A percentile compares a stretch with the other conserved stretches of the same genome.
phyloP scores from a whole-genome alignment of 2,113 vertebrate genomes.

The Falcunculus frontatus region DNA sequence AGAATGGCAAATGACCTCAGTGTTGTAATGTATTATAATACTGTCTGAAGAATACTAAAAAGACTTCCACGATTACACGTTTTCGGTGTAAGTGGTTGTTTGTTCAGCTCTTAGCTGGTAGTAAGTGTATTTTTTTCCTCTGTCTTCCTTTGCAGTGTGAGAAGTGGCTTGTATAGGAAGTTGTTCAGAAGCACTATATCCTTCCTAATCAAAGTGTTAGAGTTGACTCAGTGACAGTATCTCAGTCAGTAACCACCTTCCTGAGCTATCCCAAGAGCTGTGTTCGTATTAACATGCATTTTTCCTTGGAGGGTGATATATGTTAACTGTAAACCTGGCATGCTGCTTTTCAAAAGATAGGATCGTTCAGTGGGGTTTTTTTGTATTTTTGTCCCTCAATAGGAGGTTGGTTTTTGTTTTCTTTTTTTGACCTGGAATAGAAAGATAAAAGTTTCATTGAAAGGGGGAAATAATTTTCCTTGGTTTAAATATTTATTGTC shows the following conservation, averaged over 20 bases:
- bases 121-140: neutral
- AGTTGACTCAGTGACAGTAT: neutral
- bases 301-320: neutral
- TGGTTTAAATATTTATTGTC: neutral
- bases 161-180: neutral
- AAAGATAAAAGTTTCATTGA: neutral
- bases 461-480: neutral
- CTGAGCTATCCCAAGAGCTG: neutral
- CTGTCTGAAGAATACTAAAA: neutral
- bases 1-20: neutral
- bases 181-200: neutral
- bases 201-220: neutral
- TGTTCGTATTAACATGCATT: neutral
- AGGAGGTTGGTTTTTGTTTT: neutral
- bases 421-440: neutral
- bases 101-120: neutral
- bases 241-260: neutral
- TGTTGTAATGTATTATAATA: neutral
- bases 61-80: neutral
- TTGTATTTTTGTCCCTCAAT: neutral
- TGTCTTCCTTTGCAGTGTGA: neutral
- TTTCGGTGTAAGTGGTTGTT: neutral
- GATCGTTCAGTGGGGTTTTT: neutral
- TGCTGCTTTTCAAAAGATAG: neutral
- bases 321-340: neutral